Base-by-base conservation (phyloP, 2,797 vertebrate genomes). In the Alfaro cultratus region DNA sequence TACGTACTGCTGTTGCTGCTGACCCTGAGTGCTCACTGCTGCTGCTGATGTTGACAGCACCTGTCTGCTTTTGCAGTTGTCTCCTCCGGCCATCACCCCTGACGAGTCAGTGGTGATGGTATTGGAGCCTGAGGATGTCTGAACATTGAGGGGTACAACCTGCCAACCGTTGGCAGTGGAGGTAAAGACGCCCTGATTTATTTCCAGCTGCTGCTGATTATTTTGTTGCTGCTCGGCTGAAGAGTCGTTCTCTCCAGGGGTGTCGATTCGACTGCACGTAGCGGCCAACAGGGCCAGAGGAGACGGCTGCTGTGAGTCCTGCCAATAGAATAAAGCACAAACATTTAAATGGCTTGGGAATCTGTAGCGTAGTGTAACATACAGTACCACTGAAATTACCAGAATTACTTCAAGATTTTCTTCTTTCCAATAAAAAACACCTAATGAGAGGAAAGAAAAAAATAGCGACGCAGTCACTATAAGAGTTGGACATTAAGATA, bases 241-340 rank as follows among this genome's bases (percentile, higher is more conserved):
- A 74, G 94, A 96, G 76, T 96, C 97, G 3, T 94, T 97, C 90
- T 99, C 98, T 76, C 96, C 97, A 75, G 97, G 97, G 82, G 97
- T 97, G 93, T 99, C 98, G 49, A 99, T 98, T 80, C 97, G 95
- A 94, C 98, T 99, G 95, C 98, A 99, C 23, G 98, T 99, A 83
- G 98, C 98, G 60, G 98, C 98, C 93, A 99, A 93, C 90, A 99
- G 92, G 77, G 98, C 98, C 70, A 99, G 96, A 0, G 98, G 97
- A 86, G 98, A 99, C 0, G 97, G 97, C 91, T 99, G 98, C 5
- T 99, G 98, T 0, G 97, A 97, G 83, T 99, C 98, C 98, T 99
- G 71, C 8, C 80, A 76, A 49, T 67, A 53, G 2, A 78, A 78
- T 5, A 72, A 75, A 70, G 34, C 34, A 18, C 68, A 5, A 68